A percentile compares a stretch with the other conserved stretches of the same genome.
Evolutionary conservation across 1,140 invertebrate species (phyloP).

Genomic region (Drosophila truncata): DNA sequence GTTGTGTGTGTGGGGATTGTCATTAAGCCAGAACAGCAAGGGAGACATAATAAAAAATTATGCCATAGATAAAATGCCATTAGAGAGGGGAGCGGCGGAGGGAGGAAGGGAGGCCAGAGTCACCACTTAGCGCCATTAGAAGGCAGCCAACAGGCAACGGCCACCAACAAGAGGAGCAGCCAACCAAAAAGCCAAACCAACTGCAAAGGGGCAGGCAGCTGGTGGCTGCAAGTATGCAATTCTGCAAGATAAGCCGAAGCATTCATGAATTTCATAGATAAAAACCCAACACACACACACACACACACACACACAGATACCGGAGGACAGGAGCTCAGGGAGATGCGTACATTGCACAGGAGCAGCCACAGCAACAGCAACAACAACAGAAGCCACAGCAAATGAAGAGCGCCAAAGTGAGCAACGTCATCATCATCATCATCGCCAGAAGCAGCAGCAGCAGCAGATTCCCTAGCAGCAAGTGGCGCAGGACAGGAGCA

Average conservation of each 20-base stretch:
- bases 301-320: constrained; percentile 22
- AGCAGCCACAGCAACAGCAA: constrained; percentile 49
- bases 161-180: constrained; percentile 42
- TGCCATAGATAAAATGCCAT: constrained; percentile 84
- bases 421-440: constrained; percentile 64
- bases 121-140: constrained; percentile 83
- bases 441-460: constrained; percentile 24
- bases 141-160: constrained; percentile 56
- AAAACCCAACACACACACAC: constrained; percentile 64
- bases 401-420: constrained; percentile 69
- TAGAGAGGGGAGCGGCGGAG: constrained; percentile 48
- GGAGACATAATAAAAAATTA: constrained; percentile 81
- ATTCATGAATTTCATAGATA: constrained; percentile 84
- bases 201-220: constrained; percentile 8
- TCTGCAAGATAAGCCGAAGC: constrained; percentile 80
- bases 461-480: constrained; percentile 25
- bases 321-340: constrained; percentile 33
- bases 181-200: constrained; percentile 49
- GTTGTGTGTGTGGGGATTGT: constrained; percentile 56
- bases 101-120: constrained; percentile 28
- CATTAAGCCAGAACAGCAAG: constrained; percentile 70
- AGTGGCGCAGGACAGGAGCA: constrained; percentile 24
- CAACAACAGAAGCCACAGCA: constrained; percentile 26
- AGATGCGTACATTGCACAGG: constrained; percentile 81
- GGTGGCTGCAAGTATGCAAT: constrained; percentile 79